Conservation (phyloP, 2,113 vertebrate species). For the Heliornis fulica region DNA sequence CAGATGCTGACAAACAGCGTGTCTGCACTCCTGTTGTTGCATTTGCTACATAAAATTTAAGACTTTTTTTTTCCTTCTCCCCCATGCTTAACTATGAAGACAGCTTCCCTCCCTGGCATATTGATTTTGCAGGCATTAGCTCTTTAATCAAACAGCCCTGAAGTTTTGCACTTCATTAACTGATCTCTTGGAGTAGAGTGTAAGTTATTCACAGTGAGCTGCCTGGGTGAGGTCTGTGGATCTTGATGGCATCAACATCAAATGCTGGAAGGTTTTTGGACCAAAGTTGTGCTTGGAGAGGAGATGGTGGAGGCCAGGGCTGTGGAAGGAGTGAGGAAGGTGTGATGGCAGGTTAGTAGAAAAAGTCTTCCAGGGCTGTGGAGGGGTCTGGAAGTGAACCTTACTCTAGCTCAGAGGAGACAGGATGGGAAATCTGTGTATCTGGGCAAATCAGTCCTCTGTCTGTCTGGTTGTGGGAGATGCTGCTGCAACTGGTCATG, state of each 20-base stretch:
- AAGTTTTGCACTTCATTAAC: slow-evolving; percentile 45
- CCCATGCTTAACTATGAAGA: background rate
- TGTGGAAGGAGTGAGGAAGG: rapidly evolving
- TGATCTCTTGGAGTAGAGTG: background rate
- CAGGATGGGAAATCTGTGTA: background rate
- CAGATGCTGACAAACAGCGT: background rate
- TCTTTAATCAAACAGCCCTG: slow-evolving; percentile 40
- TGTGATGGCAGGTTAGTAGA: background rate
- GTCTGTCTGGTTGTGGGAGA: background rate
- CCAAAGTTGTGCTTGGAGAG: background rate
- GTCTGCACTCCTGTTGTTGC: background rate
- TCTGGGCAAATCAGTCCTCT: background rate
- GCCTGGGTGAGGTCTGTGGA: background rate
- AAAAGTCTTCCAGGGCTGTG: background rate
- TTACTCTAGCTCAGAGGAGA: background rate
- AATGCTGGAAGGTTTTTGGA: background rate
- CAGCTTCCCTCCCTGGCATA: background rate
- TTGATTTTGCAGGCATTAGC: slow-evolving; percentile 7
- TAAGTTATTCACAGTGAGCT: background rate
- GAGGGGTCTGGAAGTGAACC: background rate
- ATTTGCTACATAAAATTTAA: background rate
- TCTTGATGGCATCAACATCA: background rate
- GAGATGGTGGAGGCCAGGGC: background rate
- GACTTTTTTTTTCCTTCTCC: background rate
- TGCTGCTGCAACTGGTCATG: rapidly evolving